Base-by-base conservation (phyloP, 2,888 invertebrate species). In the Eubasilissa splendida region DNA sequence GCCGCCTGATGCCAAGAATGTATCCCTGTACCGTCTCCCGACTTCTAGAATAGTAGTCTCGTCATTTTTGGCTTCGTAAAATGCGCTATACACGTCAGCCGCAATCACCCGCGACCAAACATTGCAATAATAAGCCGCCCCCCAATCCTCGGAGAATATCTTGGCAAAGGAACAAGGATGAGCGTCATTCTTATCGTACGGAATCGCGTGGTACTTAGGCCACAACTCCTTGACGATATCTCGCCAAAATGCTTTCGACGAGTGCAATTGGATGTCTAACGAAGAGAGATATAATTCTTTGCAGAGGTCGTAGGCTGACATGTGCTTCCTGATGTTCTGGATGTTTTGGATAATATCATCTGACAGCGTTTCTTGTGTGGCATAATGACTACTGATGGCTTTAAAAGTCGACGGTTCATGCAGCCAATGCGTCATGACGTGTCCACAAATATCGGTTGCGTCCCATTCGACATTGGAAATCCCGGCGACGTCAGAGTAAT, bases 401-500 rank as follows among this genome's bases (percentile, higher is more conserved):
- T 91, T 89, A 54, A 93, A 87, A 2, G 91, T 90, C 33, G 89
- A 86, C 0, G 93, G 91, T 85, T 96, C 94, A 84, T 93, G 93
- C 8, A 96, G 88, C 94, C 96, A 97, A 86, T 95, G 94, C 0
- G 92, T 91, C 92, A 99, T 92, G 77, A 99, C 95, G 85, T 96
- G 92, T 0, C 96, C 94, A 82, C 95, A 94, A 0, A 97, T 93
- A 86, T 95, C 95, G 0, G 96, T 94, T 0, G 96, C 96, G 88
- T 99, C 99, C 97, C 97, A 97, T 89, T 99, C 99, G 0, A 98
- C 92, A 87, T 96, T 96, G 0, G 94, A 94, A 33, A 95, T 88
- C 0, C 98, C 98, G 3, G 97, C 93, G 0, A 97, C 92, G 87
- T 97, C 97, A 0, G 95, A 92, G 87, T 96, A 96, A 14, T 94